phyloP scores from a whole-genome alignment of 2,113 vertebrate genomes.

The Polypterus bichir region DNA sequence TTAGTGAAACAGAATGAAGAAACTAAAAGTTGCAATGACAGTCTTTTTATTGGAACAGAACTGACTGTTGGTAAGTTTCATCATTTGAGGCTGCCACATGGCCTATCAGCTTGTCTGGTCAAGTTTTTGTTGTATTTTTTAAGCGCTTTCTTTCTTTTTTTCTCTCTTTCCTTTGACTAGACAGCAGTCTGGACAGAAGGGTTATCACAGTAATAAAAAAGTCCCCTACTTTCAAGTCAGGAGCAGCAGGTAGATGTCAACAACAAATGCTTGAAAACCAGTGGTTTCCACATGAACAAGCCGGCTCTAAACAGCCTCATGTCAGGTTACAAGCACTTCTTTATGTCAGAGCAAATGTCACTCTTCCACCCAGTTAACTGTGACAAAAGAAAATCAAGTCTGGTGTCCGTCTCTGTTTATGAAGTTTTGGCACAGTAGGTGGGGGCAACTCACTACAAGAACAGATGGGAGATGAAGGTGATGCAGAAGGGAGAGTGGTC shows the following conservation, averaged over 20 bases:
- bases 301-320: constrained; percentile 14
- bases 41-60: too few relatives aligned
- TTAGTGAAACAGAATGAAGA: too few relatives aligned
- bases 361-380: constrained; percentile 29
- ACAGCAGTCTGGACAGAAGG: constrained; percentile 21
- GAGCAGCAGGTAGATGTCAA: constrained; percentile 7
- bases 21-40: too few relatives aligned
- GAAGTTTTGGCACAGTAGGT: constrained; percentile 43
- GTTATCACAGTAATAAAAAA: constrained; percentile 19
- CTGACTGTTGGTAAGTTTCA: too few relatives aligned
- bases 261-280: constrained; percentile 27
- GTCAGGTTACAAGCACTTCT: constrained; percentile 33
- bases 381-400: constrained; percentile 28
- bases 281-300: constrained; percentile 15
- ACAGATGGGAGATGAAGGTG: constrained; percentile 44
- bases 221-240: constrained; percentile 20
- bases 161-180: background rate
- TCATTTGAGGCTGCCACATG: too few relatives aligned
- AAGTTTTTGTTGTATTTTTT: too few relatives aligned
- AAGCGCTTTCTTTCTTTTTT: background rate
- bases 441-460: constrained; percentile 30
- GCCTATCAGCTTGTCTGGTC: too few relatives aligned
- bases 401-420: constrained; percentile 28
- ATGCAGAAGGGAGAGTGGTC: constrained; percentile 24
- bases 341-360: constrained; percentile 36